phyloP scores from a whole-genome alignment of 2,888 invertebrate genomes.

The Epinotia ramella region DNA sequence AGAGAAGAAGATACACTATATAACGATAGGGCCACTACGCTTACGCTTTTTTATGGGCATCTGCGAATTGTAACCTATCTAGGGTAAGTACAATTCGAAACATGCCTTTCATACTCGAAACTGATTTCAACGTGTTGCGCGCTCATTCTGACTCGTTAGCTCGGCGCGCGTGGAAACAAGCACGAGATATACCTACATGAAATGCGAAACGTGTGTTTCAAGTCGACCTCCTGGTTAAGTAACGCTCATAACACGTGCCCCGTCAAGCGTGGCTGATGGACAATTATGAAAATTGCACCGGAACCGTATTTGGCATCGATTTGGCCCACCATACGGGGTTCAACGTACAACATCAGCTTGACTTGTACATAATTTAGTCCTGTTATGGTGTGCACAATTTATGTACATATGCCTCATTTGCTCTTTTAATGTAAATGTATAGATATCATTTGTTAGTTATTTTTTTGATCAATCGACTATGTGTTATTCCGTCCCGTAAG shows the following conservation, averaged over 20 bases:
- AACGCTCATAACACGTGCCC: constrained; percentile 16
- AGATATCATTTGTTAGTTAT: no score
- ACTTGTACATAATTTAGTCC: background rate
- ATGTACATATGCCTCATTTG: no score
- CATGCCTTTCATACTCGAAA: background rate
- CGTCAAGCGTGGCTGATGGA: constrained; percentile 24
- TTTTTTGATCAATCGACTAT: no score
- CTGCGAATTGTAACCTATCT: no score
- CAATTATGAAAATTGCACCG: constrained; percentile 39
- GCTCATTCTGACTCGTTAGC: background rate
- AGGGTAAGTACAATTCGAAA: no score
- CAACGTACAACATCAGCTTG: background rate
- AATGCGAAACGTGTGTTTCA: background rate
- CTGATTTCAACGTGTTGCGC: background rate
- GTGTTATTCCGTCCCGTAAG: no score
- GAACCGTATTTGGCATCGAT: constrained; percentile 30
- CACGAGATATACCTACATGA: background rate
- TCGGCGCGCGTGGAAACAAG: background rate
- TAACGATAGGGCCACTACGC: no score
- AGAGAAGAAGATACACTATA: no score
- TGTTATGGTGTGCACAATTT: no score
- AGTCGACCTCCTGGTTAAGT: background rate
- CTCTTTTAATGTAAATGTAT: no score
- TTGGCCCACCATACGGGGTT: background rate
- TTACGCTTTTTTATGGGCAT: no score